These are phyloP conservation scores for Eupithecia dodoneata DNA, from an alignment of 2,888 invertebrate genomes.

Conservation along the genomic window DNA sequence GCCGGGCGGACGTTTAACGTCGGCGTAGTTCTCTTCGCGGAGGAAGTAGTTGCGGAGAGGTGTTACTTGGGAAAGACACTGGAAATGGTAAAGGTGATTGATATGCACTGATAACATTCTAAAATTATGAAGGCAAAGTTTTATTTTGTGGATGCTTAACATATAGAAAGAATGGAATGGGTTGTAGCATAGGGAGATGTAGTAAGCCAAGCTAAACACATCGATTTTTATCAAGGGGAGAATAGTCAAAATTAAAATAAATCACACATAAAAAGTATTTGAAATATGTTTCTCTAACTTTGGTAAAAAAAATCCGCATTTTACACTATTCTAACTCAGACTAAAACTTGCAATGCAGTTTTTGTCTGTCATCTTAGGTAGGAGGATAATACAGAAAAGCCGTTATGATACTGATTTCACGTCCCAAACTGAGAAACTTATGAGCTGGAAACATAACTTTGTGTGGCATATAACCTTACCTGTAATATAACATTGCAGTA, in stretches of 20 bases:
- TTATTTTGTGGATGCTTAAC: not conserved
- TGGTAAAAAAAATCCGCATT: too few relatives aligned
- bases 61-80: conserved; percentile 97
- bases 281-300: not conserved
- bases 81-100: conserved; percentile 49
- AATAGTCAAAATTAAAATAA: not conserved
- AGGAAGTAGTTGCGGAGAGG: conserved; percentile 98
- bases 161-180: not conserved
- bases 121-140: not conserved
- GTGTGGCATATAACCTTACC: conserved; percentile 77
- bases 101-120: too few relatives aligned
- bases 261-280: not conserved
- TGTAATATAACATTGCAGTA: conserved; percentile 99
- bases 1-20: conserved; percentile 96
- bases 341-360: not conserved
- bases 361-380: too few relatives aligned
- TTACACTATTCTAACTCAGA: not conserved
- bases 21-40: conserved; percentile 95
- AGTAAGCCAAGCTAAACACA: not conserved
- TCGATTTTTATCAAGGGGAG: not conserved
- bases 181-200: not conserved
- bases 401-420: not conserved
- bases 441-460: not conserved
- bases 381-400: not conserved
- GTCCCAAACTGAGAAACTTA: not conserved